Evolutionary conservation across 2,113 vertebrate species (phyloP), one percentile per base, ranked within the genome.

Genomic region (Myotis brandtii): DNA sequence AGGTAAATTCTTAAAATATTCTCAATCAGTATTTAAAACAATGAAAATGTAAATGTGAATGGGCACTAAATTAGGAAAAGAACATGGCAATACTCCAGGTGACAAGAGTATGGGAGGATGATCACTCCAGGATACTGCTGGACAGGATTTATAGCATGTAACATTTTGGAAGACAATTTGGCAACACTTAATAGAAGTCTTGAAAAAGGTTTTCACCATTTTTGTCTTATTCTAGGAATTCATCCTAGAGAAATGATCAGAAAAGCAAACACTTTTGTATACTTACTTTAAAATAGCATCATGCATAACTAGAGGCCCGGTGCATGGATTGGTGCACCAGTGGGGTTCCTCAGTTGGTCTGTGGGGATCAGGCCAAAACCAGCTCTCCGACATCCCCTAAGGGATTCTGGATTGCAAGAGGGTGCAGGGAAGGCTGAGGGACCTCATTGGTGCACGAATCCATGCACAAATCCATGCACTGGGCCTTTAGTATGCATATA

Each of bases 141-240:
- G 40, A 84, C 77, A 91, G 43, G 20, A 87, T 76, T 76, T 89
- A 64, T 25, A 50, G 37, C 48, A 72, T 86, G 18, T 73, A 81
- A 66, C 20, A 10, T 54, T 94, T 91, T 75, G 48, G 59, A 95
- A 85, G 37, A 62, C 13, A 93, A 43, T 70, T 89, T 92, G 69
- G 48, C 84, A 96, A 30, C 43, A 59, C 10, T 90, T 93, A 87
- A 75, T 52, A 77, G 25, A 95, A 64, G 6, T 70, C 25, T 84
- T 88, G 59, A 92, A 91, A 92, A 94, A 67, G 79, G 3, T 81
- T 89, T 89, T 86, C n/a, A 79, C 27, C 34, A 5, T 80, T 89
- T 89, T 69, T 73, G 12, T 59, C 3, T 90, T 95, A 52, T n/a
- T 93, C 84, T 95, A 94, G 43, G 50, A 97, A 52, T 86, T 76